Percentiles rank a stretch among this genome's conserved stretches.
These are phyloP conservation scores for Smutsia temminckii DNA, from an alignment of 2,797 vertebrate species.

Conservation along the genomic window DNA sequence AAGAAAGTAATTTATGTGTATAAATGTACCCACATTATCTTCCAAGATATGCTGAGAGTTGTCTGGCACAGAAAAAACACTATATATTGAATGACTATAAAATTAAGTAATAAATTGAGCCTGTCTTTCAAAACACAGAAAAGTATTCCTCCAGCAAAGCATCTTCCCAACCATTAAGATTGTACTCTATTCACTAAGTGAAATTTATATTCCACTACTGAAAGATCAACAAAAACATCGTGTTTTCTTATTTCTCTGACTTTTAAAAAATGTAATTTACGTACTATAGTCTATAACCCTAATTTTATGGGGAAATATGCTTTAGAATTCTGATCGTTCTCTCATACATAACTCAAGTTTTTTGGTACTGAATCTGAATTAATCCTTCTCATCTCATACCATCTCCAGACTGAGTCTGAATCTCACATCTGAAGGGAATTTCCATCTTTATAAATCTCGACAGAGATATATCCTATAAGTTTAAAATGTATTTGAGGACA, in stretches of 20 bases:
- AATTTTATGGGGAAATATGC: neutral
- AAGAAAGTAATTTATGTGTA: neutral
- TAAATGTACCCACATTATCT: neutral
- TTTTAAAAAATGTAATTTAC: neutral
- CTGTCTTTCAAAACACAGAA: constrained; percentile 21
- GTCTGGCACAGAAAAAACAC: neutral
- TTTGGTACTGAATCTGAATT: neutral
- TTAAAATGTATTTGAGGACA: neutral
- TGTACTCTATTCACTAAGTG: neutral
- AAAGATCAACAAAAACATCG: neutral
- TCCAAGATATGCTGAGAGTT: neutral
- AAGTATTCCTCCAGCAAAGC: neutral
- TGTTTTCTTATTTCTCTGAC: neutral
- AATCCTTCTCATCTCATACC: neutral
- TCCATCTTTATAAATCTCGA: neutral
- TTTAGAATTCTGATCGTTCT: neutral
- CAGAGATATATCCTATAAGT: neutral
- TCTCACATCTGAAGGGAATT: neutral
- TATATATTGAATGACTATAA: neutral
- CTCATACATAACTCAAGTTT: neutral
- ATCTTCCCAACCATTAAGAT: neutral
- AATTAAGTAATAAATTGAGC: neutral
- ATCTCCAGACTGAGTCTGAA: neutral
- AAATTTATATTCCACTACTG: neutral
- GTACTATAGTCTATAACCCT: neutral